Percentiles rank a stretch among this genome's conserved stretches.
phyloP scores from a whole-genome alignment of 1,140 invertebrate species.

The Ceratitis capitata region DNA sequence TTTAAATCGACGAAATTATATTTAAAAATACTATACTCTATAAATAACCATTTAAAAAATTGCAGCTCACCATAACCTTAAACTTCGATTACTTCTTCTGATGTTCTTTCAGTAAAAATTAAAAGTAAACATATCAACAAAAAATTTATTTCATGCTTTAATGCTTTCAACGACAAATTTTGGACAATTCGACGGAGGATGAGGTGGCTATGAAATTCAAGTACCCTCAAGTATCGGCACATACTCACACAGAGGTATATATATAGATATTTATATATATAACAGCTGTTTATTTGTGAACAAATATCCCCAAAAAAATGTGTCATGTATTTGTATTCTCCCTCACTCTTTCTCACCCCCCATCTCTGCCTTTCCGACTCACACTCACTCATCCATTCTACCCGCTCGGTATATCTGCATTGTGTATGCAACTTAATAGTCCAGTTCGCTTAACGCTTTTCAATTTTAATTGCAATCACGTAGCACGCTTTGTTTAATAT shows the following conservation, averaged over 20 bases:
- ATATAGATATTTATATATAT: neutral
- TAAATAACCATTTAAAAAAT: too few species aligned
- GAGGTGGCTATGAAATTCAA: neutral
- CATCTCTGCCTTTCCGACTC: too few species aligned
- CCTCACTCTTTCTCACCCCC: too few species aligned
- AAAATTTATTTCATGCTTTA: neutral
- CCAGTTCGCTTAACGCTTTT: constrained; percentile 37
- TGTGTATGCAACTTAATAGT: constrained; percentile 34
- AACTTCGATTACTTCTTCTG: neutral
- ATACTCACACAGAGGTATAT: neutral
- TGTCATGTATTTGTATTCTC: too few species aligned
- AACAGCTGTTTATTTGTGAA: neutral
- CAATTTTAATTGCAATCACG: constrained; percentile 38
- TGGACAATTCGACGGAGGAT: neutral
- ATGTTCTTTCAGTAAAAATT: neutral
- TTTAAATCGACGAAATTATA: too few species aligned
- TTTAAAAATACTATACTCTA: too few species aligned
- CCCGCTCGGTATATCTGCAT: neutral
- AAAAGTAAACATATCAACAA: neutral
- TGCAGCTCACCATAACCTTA: too few species aligned
- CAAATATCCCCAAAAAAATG: too few species aligned
- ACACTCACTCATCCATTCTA: too few species aligned
- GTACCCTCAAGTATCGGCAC: neutral
- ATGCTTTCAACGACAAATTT: neutral
- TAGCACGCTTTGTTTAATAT: constrained; percentile 33